These are phyloP conservation scores for Apotomis betuletana DNA, from an alignment of 2,888 invertebrate species.

Conservation along the genomic window DNA sequence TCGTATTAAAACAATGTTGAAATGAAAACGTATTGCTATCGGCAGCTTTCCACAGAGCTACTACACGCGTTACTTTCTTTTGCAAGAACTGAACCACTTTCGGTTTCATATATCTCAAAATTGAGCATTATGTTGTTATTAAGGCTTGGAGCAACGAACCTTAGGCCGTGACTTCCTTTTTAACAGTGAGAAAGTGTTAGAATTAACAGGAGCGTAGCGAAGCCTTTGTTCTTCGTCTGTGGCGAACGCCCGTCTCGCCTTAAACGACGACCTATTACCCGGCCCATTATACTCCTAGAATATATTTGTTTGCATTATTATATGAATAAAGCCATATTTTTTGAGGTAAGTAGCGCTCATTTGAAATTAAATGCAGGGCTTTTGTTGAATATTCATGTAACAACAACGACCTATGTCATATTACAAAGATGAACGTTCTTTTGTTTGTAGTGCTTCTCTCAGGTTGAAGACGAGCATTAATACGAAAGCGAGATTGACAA, in stretches of 20 bases:
- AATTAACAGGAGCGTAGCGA: conserved; percentile 74
- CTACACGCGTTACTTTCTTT: conserved; percentile 56
- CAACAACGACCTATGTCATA: conserved; percentile 34
- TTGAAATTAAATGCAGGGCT: conserved; percentile 47
- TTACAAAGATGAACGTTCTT: conserved; percentile 30
- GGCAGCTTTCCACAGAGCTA: conserved; percentile 49
- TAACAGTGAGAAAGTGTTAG: conserved; percentile 76
- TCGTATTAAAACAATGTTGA: conserved; percentile 49
- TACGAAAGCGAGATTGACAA: conserved; percentile 12
- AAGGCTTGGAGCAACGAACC: conserved; percentile 65
- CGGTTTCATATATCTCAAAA: conserved; percentile 62
- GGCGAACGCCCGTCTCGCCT: conserved; percentile 53
- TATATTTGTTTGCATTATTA: conserved; percentile 67
- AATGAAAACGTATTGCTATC: conserved; percentile 57
- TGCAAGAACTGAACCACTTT: conserved; percentile 57
- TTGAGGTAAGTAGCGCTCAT: conserved; percentile 42
- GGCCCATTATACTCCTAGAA: conserved; percentile 59
- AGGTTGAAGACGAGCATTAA: conserved; percentile 33
- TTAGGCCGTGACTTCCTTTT: conserved; percentile 79
- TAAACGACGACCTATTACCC: conserved; percentile 61
- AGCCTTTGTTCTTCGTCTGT: conserved; percentile 70
- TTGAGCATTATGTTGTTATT: conserved; percentile 49
- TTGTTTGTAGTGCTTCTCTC: conserved; percentile 25
- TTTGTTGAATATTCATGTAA: conserved; percentile 43
- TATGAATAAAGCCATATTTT: conserved; percentile 46